These are phyloP conservation scores for Sesia apiformis DNA, from an alignment of 2,888 invertebrate species.

Conservation along the genomic window DNA sequence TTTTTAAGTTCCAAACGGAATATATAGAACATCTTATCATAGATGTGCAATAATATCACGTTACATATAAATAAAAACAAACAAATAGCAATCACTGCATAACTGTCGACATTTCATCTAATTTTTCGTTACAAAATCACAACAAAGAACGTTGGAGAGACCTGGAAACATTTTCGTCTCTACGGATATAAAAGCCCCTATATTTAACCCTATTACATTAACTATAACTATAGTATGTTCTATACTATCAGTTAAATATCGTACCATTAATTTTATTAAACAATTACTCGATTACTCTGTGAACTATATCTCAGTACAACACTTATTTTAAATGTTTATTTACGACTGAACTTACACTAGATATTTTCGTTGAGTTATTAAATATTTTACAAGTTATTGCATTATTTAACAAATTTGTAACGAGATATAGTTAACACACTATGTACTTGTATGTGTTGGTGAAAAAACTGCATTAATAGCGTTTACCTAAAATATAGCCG, in stretches of 20 bases:
- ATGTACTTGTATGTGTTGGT: no score
- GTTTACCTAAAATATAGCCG: no score
- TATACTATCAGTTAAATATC: conserved; percentile 56
- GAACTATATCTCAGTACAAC: no score
- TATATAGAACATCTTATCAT: no score
- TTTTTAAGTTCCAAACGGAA: no score
- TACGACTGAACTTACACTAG: no score
- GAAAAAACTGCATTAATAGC: no score
- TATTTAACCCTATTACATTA: conserved; percentile 58
- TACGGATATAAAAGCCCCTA: conserved; percentile 50
- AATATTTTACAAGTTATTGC: no score
- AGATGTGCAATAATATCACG: neutral
- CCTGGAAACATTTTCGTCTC: conserved; percentile 17
- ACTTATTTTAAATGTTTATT: no score
- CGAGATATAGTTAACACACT: no score
- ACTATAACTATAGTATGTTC: conserved; percentile 58
- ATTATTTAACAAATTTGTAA: no score
- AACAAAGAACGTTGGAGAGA: conserved; percentile 2
- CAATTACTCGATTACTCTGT: neutral
- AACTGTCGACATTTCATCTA: neutral
- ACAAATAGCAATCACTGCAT: neutral
- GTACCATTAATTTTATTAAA: conserved; percentile 26
- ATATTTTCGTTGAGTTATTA: no score
- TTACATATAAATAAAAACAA: neutral
- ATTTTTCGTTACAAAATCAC: conserved; percentile 1